A percentile compares a stretch with the other conserved stretches of the same genome.
These are phyloP conservation scores for Indicator indicator DNA, from an alignment of 2,113 vertebrate species.

Conservation along the genomic window DNA sequence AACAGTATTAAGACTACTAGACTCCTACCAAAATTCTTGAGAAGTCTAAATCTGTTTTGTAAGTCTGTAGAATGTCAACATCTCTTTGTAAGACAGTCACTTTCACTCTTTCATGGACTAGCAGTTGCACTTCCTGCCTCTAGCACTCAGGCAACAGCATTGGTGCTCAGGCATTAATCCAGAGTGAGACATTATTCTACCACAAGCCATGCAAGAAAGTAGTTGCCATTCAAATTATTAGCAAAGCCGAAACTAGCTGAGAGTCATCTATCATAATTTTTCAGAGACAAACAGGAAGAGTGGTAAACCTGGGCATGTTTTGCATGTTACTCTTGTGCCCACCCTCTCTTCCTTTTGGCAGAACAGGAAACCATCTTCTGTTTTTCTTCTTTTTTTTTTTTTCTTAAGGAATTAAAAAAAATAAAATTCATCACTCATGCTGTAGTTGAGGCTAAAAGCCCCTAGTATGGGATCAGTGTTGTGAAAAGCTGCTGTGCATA, in stretches of 20 bases:
- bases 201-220: neutral
- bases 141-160: neutral
- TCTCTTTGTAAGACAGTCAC: neutral
- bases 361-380: slow-evolving; percentile 63
- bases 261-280: slow-evolving; percentile 43
- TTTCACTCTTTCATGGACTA: neutral
- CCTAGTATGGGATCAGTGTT: neutral
- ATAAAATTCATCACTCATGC: neutral
- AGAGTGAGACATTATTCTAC: neutral
- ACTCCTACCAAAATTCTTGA: neutral
- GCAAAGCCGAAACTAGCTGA: slow-evolving; percentile 32
- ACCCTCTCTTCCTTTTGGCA: slow-evolving; percentile 58
- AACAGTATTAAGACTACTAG: neutral
- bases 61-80: neutral
- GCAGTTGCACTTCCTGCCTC: slow-evolving; percentile 14
- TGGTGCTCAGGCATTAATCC: neutral
- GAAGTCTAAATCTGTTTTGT: neutral
- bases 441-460: neutral
- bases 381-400: slow-evolving; percentile 27
- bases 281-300: slow-evolving; percentile 64
- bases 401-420: slow-evolving; percentile 58
- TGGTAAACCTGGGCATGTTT: slow-evolving; percentile 49
- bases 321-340: slow-evolving; percentile 18
- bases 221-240: slow-evolving; percentile 29
- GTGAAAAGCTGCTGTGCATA: neutral